These are phyloP conservation scores for Acanthopleura granulata DNA, from an alignment of 2,888 invertebrate genomes.

Conservation along the genomic window DNA sequence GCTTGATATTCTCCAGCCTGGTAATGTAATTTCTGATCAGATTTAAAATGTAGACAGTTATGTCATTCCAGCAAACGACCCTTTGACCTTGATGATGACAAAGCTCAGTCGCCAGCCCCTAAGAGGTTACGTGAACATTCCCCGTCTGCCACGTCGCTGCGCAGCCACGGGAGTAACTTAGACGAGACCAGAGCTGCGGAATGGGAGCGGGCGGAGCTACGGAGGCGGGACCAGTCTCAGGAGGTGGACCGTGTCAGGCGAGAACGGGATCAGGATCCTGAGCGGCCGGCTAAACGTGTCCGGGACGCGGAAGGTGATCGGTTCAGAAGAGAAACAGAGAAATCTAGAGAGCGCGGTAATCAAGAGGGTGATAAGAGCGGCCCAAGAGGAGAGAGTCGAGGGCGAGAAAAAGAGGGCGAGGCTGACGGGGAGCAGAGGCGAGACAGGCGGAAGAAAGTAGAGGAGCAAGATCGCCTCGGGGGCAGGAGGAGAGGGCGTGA, in stretches of 20 bases:
- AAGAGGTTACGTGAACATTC: background rate
- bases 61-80: background rate
- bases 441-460: background rate
- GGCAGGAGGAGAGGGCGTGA: background rate
- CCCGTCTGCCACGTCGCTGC: background rate
- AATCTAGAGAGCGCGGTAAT: background rate
- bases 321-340: background rate
- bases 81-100: conserved; percentile 6
- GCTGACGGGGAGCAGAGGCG: background rate
- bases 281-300: background rate
- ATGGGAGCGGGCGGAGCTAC: background rate
- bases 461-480: background rate
- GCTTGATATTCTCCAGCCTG: no score
- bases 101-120: background rate
- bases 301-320: background rate
- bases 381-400: background rate
- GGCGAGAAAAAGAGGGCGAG: background rate
- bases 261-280: background rate
- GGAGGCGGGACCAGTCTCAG: no score
- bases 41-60: no score
- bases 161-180: background rate
- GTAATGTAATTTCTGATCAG: no score
- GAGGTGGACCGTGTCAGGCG: no score
- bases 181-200: background rate
- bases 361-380: background rate